Base-by-base conservation (phyloP, 2,888 invertebrate species). In the Brachyopa scutellaris region DNA sequence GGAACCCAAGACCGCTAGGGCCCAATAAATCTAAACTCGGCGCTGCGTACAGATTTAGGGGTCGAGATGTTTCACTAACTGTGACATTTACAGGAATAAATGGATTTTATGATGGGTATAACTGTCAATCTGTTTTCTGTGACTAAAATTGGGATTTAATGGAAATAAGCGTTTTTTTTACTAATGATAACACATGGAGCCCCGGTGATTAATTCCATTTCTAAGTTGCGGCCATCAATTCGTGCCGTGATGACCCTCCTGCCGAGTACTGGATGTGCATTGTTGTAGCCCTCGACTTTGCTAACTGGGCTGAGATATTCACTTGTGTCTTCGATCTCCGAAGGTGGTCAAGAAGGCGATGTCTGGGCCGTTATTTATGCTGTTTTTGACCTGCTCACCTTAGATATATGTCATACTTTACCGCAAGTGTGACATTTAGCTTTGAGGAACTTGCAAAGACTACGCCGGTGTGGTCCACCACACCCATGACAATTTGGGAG, bases 341-440 rank as follows among this genome's bases (percentile, higher is more conserved):
- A n/a, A n/a, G n/a, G n/a, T n/a, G n/a, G n/a, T n/a, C n/a, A n/a
- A n/a, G n/a, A n/a, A n/a, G n/a, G n/a, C n/a, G n/a, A n/a, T n/a
- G n/a, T n/a, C n/a, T n/a, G n/a, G n/a, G n/a, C n/a, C n/a, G n/a
- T n/a, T n/a, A 36, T n/a, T 55, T 55, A 36, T 11, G 36, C 4
- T 1, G 36, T 36, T 36, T 36, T 55, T 0, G 21, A 31, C 5
- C 11, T 6, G 13, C 21, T 36, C 11, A 55, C 53, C 4, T 21
- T 55, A 1, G 53, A 33, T 13, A 42, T 42, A 5, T 45, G 21
- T 15, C n/a, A 9, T 29, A 13, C 31, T 36, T 67, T 78, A 0
- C 51, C 76, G 13, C 73, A 78, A 4, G 11, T 33, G 17, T 69
- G 78, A 26, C 73, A 78, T 36, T 67, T 64, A 4, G 67, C 49